A percentile compares a stretch with the other conserved stretches of the same genome.
Evolutionary conservation across 1,140 invertebrate genomes (phyloP).

Genomic region (Papilio helenus): DNA sequence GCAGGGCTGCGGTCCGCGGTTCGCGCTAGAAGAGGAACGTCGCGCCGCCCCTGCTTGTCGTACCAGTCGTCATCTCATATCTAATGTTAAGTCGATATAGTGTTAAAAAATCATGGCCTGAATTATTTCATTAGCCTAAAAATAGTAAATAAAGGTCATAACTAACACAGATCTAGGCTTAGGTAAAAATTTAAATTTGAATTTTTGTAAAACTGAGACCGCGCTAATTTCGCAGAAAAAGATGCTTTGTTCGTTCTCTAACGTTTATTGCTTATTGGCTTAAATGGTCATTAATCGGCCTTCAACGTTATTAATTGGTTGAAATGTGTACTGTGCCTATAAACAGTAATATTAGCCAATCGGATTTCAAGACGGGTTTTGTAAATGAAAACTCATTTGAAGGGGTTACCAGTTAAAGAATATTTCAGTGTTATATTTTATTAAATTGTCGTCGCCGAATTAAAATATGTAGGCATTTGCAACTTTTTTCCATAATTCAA

Average conservation of each 20-base stretch:
- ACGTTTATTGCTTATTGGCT: not conserved
- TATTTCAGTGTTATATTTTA: not conserved
- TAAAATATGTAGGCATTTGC: not conserved
- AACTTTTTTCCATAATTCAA: not conserved
- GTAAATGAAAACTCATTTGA: not conserved
- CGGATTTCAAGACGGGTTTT: not conserved
- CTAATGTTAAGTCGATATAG: not conserved
- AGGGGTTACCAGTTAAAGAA: not conserved
- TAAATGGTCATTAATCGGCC: not conserved
- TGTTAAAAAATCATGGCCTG: not conserved
- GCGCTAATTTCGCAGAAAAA: slow-evolving; percentile 72
- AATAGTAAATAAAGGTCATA: slow-evolving; percentile 15
- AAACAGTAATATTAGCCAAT: slow-evolving; percentile 1
- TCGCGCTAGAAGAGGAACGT: slow-evolving; percentile 56
- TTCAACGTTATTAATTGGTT: not conserved
- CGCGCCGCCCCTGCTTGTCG: slow-evolving; percentile 53
- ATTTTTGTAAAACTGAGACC: slow-evolving; percentile 58
- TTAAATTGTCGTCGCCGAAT: not conserved
- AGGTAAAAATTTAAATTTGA: slow-evolving; percentile 66
- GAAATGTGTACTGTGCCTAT: not conserved
- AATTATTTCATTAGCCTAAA: slow-evolving; percentile 1
- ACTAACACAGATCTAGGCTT: slow-evolving; percentile 1
- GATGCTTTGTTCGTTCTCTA: slow-evolving; percentile 46
- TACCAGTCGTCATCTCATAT: slow-evolving; percentile 40
- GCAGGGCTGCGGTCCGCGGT: slow-evolving; percentile 71